Percentiles rank a stretch among this genome's conserved stretches.
Evolutionary conservation across 1,140 invertebrate species (phyloP).

Genomic region (Lepidurus arcticus): DNA sequence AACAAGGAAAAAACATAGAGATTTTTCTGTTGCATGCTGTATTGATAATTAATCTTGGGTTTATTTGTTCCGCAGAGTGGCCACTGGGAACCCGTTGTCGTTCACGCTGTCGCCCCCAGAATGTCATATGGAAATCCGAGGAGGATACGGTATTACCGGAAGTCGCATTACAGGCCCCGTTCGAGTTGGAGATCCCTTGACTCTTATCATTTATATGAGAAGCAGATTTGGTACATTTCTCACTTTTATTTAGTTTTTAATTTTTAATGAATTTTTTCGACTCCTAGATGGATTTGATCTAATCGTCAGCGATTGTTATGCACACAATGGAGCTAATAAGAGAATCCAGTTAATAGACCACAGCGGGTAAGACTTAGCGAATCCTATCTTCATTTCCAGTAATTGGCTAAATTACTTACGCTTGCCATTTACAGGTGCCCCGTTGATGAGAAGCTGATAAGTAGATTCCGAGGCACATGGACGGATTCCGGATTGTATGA

Average conservation of each 20-base stretch:
- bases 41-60: background rate
- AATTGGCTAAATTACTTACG: conserved; percentile 32
- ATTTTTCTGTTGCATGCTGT: background rate
- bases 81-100: conserved; percentile 87
- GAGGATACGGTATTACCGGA: conserved; percentile 77
- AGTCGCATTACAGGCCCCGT: conserved; percentile 79
- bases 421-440: conserved; percentile 60
- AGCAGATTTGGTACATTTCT: conserved; percentile 73
- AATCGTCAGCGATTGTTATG: conserved; percentile 91
- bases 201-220: conserved; percentile 87
- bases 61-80: conserved; percentile 57
- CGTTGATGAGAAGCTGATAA: conserved; percentile 86
- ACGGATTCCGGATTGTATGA: conserved; percentile 82
- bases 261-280: conserved; percentile 1
- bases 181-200: conserved; percentile 82
- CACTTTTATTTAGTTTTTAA: background rate
- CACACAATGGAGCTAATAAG: conserved; percentile 87
- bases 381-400: background rate
- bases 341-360: conserved; percentile 86
- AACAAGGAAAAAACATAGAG: background rate
- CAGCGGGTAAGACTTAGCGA: conserved; percentile 60
- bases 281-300: conserved; percentile 83
- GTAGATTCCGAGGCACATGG: conserved; percentile 85
- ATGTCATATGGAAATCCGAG: conserved; percentile 90
- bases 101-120: conserved; percentile 87